Evolutionary conservation across 1,140 invertebrate genomes (phyloP).

Genomic region (Zaprionus camerounensis): DNA sequence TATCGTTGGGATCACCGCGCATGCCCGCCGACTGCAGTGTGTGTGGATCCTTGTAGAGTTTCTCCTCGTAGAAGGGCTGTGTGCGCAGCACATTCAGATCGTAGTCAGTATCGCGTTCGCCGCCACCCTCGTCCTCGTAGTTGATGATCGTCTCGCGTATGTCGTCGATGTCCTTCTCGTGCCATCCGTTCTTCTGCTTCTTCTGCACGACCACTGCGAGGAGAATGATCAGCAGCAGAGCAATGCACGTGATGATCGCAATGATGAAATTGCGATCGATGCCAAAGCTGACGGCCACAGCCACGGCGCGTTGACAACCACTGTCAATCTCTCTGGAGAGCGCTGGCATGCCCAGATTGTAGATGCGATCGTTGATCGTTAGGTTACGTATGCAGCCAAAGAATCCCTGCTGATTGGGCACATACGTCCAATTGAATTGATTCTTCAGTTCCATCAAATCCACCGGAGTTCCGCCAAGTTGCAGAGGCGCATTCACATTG

Average conservation of each 20-base stretch:
- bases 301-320: constrained; percentile 88
- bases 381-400: constrained; percentile 94
- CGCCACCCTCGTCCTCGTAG: constrained; percentile 98
- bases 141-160: constrained; percentile 98
- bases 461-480: constrained; percentile 91
- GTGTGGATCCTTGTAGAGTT: constrained; percentile 80
- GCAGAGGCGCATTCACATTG: constrained; percentile 95
- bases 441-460: constrained; percentile 87
- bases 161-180: constrained; percentile 96
- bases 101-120: constrained; percentile 97
- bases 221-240: constrained; percentile 91
- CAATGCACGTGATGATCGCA: constrained; percentile 92
- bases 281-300: constrained; percentile 90
- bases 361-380: constrained; percentile 91
- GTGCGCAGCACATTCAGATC: constrained; percentile 94
- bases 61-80: constrained; percentile 83
- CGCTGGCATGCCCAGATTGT: constrained; percentile 91
- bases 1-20: constrained; percentile 82
- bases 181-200: constrained; percentile 92
- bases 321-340: constrained; percentile 88
- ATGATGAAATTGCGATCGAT: constrained; percentile 93
- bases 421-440: constrained; percentile 87
- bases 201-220: constrained; percentile 94
- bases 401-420: constrained; percentile 89
- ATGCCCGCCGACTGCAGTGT: constrained; percentile 56